Base-by-base conservation (phyloP, 1,140 invertebrate species). In the Micrasema minimum region DNA sequence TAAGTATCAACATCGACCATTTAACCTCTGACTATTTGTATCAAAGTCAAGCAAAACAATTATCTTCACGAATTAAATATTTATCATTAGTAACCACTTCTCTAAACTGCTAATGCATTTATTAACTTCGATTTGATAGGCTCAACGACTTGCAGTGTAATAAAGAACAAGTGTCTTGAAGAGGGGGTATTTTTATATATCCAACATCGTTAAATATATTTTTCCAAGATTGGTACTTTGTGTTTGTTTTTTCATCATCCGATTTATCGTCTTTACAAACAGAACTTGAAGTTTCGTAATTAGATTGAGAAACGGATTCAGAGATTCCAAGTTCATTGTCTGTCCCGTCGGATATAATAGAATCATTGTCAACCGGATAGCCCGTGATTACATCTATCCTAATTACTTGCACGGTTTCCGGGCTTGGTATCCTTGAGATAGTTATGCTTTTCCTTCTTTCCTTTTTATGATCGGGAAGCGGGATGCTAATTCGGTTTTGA, bases 381-480 rank as follows among this genome's bases (percentile, higher is more conserved):
- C 73, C 73, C 1, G 59, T 69, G 9, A 75, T 75, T 18, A 85
- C 82, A 69, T 84, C 82, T 0, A 85, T 81, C 76, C 83, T 78
- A 35, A 85, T 85, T 2, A 85, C 78, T 77, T 85, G 82, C 5
- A 83, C 77, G 0, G 82, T 85, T 51, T 83, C 82, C 1, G 83
- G 83, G 66, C 81, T 83, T 43, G 80, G 81, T 10, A 78, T 74
- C 38, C 80, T 79, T 3, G 83, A 83, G 70, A 83, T 80, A 2
- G 82, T 85, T 0, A 85, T 75, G 72, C 81, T 82, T 76, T 83
- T 84, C 59, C 81, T 77, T 72, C 80, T 80, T n/a, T 81, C 81
- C 50, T 75, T 74, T 43, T 82, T 85, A 46, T 81, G 77, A 20
- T 35, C 20, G 22, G n/a, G n/a, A n/a, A 12, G 14, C 0, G 43